Conservation (phyloP, 2,113 vertebrate genomes). For the Takifugu bimaculatus region DNA sequence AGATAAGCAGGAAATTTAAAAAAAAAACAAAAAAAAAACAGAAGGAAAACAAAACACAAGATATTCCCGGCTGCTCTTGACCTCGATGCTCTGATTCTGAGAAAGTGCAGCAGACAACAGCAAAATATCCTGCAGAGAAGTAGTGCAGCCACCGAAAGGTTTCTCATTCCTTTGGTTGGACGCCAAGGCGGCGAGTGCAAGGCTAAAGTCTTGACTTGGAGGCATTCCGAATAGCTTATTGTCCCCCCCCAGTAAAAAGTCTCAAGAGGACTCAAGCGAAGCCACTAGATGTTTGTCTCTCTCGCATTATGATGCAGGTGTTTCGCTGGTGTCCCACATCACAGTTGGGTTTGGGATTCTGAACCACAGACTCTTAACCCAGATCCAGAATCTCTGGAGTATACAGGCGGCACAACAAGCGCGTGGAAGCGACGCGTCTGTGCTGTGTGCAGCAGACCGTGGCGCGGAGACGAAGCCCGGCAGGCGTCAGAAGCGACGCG, state of each 20-base stretch:
- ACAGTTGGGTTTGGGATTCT: not conserved
- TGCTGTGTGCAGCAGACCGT: not conserved
- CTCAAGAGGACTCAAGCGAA: not conserved
- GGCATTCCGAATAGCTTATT: not conserved
- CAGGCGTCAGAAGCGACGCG: constrained; percentile 15
- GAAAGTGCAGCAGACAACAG: constrained; percentile 17
- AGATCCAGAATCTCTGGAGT: not conserved
- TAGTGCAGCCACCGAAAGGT: not conserved
- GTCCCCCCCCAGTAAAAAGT: not conserved
- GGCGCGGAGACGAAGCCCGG: constrained; percentile 12
- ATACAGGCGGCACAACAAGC: not conserved
- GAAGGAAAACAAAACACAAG: not conserved
- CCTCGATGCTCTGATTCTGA: constrained; percentile 13
- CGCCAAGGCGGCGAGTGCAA: not conserved
- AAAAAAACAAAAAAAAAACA: constrained; percentile 1
- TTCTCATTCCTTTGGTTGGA: constrained; percentile 3
- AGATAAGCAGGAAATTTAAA: not conserved
- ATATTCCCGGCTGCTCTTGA: constrained; percentile 8
- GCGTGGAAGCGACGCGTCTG: too few relatives aligned
- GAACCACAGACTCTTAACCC: not conserved
- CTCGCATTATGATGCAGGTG: not conserved
- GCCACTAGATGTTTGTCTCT: not conserved
- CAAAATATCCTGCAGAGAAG: constrained; percentile 12
- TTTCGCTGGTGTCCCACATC: not conserved
- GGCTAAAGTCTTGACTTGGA: not conserved